Evolutionary conservation across 2,888 invertebrate genomes (phyloP), one percentile per base, ranked within the genome.

Genomic region (Caenorhabditis sp.): DNA sequence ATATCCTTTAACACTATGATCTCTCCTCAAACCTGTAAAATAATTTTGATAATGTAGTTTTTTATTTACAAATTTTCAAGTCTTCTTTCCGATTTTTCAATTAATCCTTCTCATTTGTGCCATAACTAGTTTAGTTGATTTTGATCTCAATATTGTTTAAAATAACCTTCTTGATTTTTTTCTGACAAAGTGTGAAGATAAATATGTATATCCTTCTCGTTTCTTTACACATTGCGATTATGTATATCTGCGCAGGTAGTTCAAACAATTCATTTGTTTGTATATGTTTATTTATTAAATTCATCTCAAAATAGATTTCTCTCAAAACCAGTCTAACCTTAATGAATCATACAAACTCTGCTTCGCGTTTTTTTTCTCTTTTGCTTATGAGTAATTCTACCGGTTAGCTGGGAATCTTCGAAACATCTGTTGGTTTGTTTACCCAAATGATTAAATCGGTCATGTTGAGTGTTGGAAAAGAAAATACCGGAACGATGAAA

Each of bases 371-470:
- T n/a, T n/a, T n/a, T n/a, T n/a, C 43, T 3, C 17, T 7, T 43
- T 17, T 14, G 12, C 43, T 17, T 36, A 36, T 36, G 17, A 43
- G 43, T 43, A 43, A 43, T 14, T 43, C 17, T 43, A 43, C 43
- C 17, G 43, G 43, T 43, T 17, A 17, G 43, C 17, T 12, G 5
- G 43, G 14, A 43, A 14, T 43, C 17, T 43, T 43, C 43, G 43
- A 43, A 43, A 43, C 43, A 43, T 43, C 43, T 43, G 43, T 43
- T 43, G 43, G 43, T 43, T 43, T 43, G 43, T 43, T 43, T 43
- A 43, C 43, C 43, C 10, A 43, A 17, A 43, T 43, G 43, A 43
- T 43, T 43, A 43, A 43, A 43, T 43, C 43, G 43, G 43, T 43
- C 43, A 43, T 43, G 17, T 43, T 14, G 43, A 43, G 3, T 43